A percentile compares a stretch with the other conserved stretches of the same genome.
phyloP scores from a whole-genome alignment of 2,113 vertebrate species.

The Takifugu flavidus region DNA sequence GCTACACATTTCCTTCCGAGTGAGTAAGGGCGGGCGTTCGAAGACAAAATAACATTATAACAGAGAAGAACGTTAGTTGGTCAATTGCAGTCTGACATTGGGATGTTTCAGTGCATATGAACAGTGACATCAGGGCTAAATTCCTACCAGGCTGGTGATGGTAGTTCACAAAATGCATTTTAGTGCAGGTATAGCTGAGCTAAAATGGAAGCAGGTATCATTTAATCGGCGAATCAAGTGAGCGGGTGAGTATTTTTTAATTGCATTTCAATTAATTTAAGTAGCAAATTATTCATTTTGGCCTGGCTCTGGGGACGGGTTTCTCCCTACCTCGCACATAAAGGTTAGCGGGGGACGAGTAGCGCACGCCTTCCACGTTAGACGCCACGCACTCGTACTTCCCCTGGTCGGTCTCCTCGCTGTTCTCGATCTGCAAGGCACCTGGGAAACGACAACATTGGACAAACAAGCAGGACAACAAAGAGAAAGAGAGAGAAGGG shows the following conservation, averaged over 20 bases:
- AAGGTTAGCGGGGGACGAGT: slow-evolving; percentile 97
- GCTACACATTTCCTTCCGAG: slow-evolving; percentile 73
- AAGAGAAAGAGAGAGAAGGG: slow-evolving; percentile 25
- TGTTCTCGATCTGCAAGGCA: slow-evolving; percentile 98
- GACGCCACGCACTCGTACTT: slow-evolving; percentile 98
- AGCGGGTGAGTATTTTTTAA: slow-evolving; percentile 5
- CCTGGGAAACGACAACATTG: slow-evolving; percentile 75
- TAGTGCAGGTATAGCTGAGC: slow-evolving; percentile 40
- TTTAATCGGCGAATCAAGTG: slow-evolving; percentile 35
- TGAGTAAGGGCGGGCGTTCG: slow-evolving; percentile 68
- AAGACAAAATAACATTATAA: slow-evolving; percentile 71
- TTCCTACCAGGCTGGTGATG: slow-evolving; percentile 45
- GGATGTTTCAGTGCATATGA: slow-evolving; percentile 61
- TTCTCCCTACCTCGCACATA: slow-evolving; percentile 99
- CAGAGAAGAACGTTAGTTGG: slow-evolving; percentile 70
- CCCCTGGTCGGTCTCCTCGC: slow-evolving; percentile 98
- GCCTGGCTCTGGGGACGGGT: slow-evolving; percentile 59
- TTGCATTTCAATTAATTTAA: background rate
- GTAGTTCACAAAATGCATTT: slow-evolving; percentile 54
- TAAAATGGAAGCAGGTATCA: slow-evolving; percentile 53
- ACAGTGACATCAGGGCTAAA: slow-evolving; percentile 58
- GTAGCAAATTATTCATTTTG: slow-evolving; percentile 1
- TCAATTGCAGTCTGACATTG: slow-evolving; percentile 67
- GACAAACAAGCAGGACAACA: slow-evolving; percentile 33
- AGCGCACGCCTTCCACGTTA: slow-evolving; percentile 95